Conservation (phyloP, 2,888 invertebrate genomes). For the Tachina grossa region DNA sequence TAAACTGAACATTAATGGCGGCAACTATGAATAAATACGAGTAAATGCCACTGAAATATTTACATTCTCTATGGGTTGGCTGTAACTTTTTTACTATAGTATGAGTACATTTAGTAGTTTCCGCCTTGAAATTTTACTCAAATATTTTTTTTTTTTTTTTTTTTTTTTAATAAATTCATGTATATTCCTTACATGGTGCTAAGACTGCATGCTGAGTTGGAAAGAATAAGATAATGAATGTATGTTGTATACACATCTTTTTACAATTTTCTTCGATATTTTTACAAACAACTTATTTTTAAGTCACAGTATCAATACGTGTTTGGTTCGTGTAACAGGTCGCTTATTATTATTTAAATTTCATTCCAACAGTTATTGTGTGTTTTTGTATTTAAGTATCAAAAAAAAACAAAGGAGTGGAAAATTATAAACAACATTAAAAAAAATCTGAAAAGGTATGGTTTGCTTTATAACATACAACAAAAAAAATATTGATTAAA, state of each 20-base stretch:
- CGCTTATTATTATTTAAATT: constrained; percentile 28
- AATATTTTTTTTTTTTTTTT: neutral
- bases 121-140: constrained; percentile 51
- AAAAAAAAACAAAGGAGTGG: neutral
- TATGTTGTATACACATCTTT: neutral
- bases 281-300: constrained; percentile 40
- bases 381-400: neutral
- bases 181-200: constrained; percentile 37
- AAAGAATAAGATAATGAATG: constrained; percentile 12
- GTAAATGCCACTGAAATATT: constrained; percentile 33
- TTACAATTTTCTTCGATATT: constrained; percentile 45
- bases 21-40: constrained; percentile 2
- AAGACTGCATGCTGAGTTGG: constrained; percentile 33
- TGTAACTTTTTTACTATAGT: constrained; percentile 6
- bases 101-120: constrained; percentile 50
- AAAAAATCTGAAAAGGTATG: constrained; percentile 5
- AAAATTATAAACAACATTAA: neutral
- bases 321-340: constrained; percentile 51
- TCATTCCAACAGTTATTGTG: neutral
- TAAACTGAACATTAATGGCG: constrained; percentile 19
- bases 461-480: fast-evolving
- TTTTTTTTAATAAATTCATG: neutral
- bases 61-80: constrained; percentile 37
- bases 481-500: constrained; percentile 3
- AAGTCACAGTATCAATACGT: constrained; percentile 50